Conservation (phyloP, 2,797 vertebrate species). For the Tapirus indicus region DNA sequence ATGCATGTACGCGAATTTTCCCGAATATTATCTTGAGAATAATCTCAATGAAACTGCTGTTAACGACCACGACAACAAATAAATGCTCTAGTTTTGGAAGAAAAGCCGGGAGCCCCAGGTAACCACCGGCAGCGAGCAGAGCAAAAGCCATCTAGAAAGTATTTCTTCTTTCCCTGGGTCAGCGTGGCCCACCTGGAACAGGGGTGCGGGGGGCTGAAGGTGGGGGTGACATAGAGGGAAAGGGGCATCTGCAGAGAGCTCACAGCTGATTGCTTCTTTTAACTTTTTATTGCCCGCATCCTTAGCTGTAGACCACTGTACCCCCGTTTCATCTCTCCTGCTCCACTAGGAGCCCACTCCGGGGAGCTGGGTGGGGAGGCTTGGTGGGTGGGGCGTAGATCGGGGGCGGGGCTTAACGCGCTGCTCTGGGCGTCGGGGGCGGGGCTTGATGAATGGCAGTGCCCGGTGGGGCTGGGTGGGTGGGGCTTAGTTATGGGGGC, state of each 20-base stretch:
- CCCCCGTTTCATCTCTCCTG: not conserved
- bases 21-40: not conserved
- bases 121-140: not conserved
- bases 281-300: not conserved
- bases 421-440: no score
- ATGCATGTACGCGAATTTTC: not conserved
- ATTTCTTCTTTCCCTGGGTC: not conserved
- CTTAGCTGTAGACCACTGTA: not conserved
- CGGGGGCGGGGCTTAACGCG: not conserved
- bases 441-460: no score
- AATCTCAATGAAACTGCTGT: not conserved
- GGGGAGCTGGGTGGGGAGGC: not conserved
- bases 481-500: not conserved
- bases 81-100: not conserved
- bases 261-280: not conserved
- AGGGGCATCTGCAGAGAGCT: not conserved
- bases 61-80: not conserved
- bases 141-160: not conserved
- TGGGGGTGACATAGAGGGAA: rapidly evolving
- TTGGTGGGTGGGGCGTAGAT: no score
- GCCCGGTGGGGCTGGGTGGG: not conserved
- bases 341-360: not conserved
- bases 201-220: not conserved
- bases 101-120: not conserved
- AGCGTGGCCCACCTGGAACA: not conserved